These are phyloP conservation scores for Agapetus fuscipes DNA, from an alignment of 2,888 invertebrate genomes.

Conservation along the genomic window DNA sequence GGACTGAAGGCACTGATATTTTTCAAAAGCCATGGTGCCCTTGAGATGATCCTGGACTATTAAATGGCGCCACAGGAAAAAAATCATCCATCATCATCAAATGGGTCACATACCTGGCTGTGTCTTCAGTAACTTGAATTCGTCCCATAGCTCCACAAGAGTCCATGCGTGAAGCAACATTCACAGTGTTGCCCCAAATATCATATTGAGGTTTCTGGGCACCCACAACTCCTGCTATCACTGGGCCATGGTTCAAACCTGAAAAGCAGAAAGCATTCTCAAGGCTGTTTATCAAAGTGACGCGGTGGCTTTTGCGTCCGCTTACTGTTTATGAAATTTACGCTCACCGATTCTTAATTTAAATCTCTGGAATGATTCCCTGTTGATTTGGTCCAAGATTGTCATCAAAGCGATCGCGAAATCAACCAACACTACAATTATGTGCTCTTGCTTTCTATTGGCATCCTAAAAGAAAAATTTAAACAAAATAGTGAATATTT, in stretches of 20 bases:
- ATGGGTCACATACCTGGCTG: slow-evolving; percentile 43
- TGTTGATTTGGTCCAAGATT: slow-evolving; percentile 88
- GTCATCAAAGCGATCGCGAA: slow-evolving; percentile 90
- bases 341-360: slow-evolving; percentile 78
- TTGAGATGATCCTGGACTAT: too few relatives aligned
- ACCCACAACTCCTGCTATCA: slow-evolving; percentile 94
- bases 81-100: too few relatives aligned
- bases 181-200: slow-evolving; percentile 98
- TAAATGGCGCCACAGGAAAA: too few relatives aligned
- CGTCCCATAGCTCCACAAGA: slow-evolving; percentile 85
- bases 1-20: background rate
- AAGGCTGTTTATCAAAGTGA: too few relatives aligned
- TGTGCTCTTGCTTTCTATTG: slow-evolving; percentile 72
- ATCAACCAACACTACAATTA: slow-evolving; percentile 84
- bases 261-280: too few relatives aligned
- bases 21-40: too few relatives aligned
- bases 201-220: slow-evolving; percentile 98
- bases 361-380: slow-evolving; percentile 94
- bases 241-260: slow-evolving; percentile 84
- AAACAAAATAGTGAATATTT: slow-evolving; percentile 4
- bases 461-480: slow-evolving; percentile 49
- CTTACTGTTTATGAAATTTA: background rate
- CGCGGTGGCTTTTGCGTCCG: too few relatives aligned
- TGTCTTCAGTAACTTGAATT: slow-evolving; percentile 60
- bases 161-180: slow-evolving; percentile 96